phyloP scores from a whole-genome alignment of 2,888 invertebrate genomes.

The Drosophila neoperkinsi region DNA sequence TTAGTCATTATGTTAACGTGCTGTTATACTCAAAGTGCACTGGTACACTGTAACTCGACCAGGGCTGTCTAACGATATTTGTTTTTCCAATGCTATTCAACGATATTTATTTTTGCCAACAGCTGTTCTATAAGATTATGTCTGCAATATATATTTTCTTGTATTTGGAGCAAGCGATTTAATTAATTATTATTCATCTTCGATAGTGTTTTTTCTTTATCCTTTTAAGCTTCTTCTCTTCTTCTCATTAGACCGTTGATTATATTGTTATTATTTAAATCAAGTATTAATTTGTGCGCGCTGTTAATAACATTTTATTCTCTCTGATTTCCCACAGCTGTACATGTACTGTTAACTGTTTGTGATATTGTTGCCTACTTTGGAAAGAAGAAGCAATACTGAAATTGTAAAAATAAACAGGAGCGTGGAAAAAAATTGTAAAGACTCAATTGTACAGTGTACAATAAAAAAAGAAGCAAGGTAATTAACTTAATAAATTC shows the following conservation, averaged over 20 bases:
- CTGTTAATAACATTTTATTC: conserved; percentile 4
- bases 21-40: conserved; percentile 35
- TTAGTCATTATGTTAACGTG: conserved; percentile 13
- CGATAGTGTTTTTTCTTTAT: background rate
- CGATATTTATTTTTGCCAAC: background rate
- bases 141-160: background rate
- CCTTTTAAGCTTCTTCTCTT: background rate
- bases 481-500: conserved; percentile 11
- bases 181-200: background rate
- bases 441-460: conserved; percentile 21
- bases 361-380: background rate
- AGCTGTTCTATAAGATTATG: background rate
- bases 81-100: background rate
- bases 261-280: background rate
- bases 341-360: background rate
- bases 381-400: conserved; percentile 29
- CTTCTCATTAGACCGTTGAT: background rate
- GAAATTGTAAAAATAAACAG: conserved; percentile 43
- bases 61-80: conserved; percentile 2
- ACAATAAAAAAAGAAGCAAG: conserved; percentile 17
- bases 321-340: background rate
- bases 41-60: background rate
- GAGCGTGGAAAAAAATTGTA: conserved; percentile 42
- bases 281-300: background rate
- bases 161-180: background rate